Percentiles rank a stretch among this genome's conserved stretches.
phyloP scores from a whole-genome alignment of 2,113 vertebrate species.

The Solea senegalensis region DNA sequence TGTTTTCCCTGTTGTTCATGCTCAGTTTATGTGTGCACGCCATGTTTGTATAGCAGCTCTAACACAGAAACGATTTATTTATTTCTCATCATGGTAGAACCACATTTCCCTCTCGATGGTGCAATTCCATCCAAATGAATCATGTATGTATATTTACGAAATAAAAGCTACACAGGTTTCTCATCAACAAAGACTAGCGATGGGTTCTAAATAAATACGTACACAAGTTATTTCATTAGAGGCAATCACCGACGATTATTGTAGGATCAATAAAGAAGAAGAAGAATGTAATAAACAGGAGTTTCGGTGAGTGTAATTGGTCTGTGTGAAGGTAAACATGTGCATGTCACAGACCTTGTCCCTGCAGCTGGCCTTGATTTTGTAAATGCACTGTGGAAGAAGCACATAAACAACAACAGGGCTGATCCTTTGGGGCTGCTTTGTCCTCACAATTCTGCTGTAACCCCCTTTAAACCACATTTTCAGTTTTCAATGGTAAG shows the following conservation, averaged over 20 bases:
- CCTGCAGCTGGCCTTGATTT: slow-evolving; percentile 33
- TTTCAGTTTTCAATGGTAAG: slow-evolving; percentile 18
- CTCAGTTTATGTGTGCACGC: not conserved
- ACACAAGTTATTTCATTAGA: no score
- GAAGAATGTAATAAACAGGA: no score
- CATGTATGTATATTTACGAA: no score
- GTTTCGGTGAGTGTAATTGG: no score
- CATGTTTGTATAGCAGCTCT: not conserved
- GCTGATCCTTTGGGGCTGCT: slow-evolving; percentile 13
- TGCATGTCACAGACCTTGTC: not conserved
- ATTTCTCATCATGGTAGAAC: no score
- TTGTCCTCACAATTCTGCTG: slow-evolving; percentile 35
- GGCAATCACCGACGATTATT: no score
- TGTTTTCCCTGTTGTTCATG: not conserved
- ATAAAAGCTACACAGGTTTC: no score
- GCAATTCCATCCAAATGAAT: no score
- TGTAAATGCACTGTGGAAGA: slow-evolving; percentile 20
- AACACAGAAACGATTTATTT: not conserved
- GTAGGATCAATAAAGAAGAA: no score
- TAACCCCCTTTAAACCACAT: not conserved
- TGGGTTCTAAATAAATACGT: no score
- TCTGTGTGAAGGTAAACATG: not conserved
- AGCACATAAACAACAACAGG: slow-evolving; percentile 35
- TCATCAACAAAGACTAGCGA: no score
- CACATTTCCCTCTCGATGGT: no score